These are phyloP conservation scores for Colossoma macropomum DNA, from an alignment of 2,113 vertebrate genomes.

Conservation along the genomic window DNA sequence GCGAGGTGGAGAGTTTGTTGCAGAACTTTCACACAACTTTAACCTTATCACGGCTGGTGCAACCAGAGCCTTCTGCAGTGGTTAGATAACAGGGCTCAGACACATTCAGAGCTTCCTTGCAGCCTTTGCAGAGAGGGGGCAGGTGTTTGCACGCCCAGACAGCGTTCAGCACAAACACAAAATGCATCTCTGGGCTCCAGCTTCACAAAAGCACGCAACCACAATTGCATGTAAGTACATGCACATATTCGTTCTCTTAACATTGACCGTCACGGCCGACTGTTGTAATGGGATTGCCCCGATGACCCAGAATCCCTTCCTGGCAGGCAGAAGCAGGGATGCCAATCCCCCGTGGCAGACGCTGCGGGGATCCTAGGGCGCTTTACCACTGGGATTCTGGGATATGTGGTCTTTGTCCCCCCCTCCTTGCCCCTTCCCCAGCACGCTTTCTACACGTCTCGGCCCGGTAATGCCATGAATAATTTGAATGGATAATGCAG, in stretches of 20 bases:
- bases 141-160: slow-evolving; percentile 12
- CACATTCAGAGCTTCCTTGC: neutral
- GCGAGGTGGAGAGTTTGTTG: neutral
- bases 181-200: neutral
- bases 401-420: neutral
- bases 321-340: slow-evolving; percentile 35
- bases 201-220: neutral
- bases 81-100: neutral
- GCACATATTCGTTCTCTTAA: slow-evolving; percentile 28
- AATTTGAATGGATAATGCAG: slow-evolving; percentile 19
- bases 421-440: no score
- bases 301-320: slow-evolving; percentile 58
- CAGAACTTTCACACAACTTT: neutral
- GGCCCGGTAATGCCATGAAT: slow-evolving; percentile 12
- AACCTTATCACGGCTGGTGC: neutral
- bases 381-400: neutral
- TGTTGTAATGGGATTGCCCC: slow-evolving; percentile 65
- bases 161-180: slow-evolving; percentile 26
- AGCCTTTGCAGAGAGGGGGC: neutral
- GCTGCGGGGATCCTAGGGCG: neutral
- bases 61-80: slow-evolving; percentile 14
- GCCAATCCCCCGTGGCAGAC: slow-evolving; percentile 13
- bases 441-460: no score
- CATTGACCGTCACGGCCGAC: slow-evolving; percentile 28
- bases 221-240: neutral